A percentile compares a stretch with the other conserved stretches of the same genome.
Conservation (phyloP, 1,140 invertebrate genomes). For the Drosophila funebris region DNA sequence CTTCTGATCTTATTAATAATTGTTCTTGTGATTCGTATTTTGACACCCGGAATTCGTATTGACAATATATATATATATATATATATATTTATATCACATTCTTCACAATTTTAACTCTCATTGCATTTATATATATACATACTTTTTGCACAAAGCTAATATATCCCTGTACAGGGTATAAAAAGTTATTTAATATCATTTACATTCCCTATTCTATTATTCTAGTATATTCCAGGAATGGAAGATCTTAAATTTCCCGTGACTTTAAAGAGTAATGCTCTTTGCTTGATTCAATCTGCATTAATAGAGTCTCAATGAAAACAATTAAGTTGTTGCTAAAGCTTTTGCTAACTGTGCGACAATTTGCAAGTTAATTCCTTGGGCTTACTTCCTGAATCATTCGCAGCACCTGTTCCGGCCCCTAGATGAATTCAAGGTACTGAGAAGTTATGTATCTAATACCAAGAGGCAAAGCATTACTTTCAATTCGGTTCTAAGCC, state of each 20-base stretch:
- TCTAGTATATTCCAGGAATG: background rate
- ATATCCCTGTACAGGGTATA: no score
- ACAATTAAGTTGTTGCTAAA: constrained; percentile 36
- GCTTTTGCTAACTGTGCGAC: constrained; percentile 60
- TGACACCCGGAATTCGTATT: no score
- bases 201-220: no score
- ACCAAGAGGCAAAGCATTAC: constrained; percentile 31
- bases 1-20: no score
- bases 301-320: constrained; percentile 26
- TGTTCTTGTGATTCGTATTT: no score
- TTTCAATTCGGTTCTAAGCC: constrained; percentile 66
- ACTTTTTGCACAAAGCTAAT: no score
- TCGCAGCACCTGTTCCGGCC: background rate
- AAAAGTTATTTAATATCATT: no score
- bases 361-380: constrained; percentile 53
- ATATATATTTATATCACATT: no score
- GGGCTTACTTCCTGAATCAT: background rate
- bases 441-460: constrained; percentile 37
- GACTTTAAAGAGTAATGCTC: background rate
- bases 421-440: background rate
- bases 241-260: background rate
- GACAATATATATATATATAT: no score
- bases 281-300: constrained; percentile 8
- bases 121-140: no score
- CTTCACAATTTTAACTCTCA: no score